phyloP scores from a whole-genome alignment of 2,888 invertebrate genomes.

The Dendrolimus pini region DNA sequence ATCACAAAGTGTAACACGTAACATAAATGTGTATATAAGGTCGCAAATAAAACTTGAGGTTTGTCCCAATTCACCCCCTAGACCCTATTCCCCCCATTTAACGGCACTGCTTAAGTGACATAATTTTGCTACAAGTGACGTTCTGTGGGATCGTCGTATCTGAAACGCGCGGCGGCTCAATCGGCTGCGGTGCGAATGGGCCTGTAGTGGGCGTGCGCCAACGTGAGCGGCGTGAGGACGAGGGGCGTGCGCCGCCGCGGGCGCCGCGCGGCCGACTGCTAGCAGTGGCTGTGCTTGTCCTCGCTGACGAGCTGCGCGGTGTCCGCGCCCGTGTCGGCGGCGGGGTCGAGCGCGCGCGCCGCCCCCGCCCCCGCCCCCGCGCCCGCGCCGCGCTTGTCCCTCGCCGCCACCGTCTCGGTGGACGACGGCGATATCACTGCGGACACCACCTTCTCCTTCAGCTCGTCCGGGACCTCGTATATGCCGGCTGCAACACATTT shows the following conservation, averaged over 20 bases:
- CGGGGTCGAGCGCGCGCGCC: constrained; percentile 90
- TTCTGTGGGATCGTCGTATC: no score
- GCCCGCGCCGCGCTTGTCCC: constrained; percentile 78
- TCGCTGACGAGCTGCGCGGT: constrained; percentile 94
- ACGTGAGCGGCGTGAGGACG: constrained; percentile 6
- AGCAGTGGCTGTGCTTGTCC: constrained; percentile 82
- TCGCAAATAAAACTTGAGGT: no score
- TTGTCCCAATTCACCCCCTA: no score
- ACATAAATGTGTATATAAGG: no score
- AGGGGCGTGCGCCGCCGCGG: constrained; percentile 10
- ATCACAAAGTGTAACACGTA: no score
- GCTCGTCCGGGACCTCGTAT: constrained; percentile 88
- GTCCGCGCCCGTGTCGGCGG: constrained; percentile 92
- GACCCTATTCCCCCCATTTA: no score
- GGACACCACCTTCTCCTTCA: constrained; percentile 82
- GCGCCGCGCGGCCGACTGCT: constrained; percentile 23
- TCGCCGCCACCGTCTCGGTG: constrained; percentile 86
- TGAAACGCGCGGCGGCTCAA: neutral
- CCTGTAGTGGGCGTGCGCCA: neutral
- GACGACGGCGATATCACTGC: constrained; percentile 89
- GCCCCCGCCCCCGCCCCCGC: constrained; percentile 64
- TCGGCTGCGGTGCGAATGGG: neutral
- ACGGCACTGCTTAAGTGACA: no score
- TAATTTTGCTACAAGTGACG: no score
- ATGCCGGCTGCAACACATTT: constrained; percentile 72